Base-by-base conservation (phyloP, 2,888 invertebrate genomes). In the Caradrina clavipalpis region DNA sequence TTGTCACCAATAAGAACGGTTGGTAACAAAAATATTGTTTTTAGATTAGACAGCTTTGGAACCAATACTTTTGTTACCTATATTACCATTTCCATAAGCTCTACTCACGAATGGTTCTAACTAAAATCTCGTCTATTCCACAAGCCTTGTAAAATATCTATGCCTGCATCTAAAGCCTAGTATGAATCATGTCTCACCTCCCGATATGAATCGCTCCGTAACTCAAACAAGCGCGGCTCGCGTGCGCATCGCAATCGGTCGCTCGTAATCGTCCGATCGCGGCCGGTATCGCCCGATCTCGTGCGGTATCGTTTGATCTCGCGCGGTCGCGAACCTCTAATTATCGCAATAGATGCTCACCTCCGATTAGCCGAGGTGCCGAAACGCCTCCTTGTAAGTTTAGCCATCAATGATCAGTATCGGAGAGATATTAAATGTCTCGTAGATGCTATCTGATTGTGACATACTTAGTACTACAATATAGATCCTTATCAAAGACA, bases 181-280 rank as follows among this genome's bases (percentile, higher is more conserved):
- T 60, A 67, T 76, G 62, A 78, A 78, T 78, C 77, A 76, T 76
- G 72, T 76, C 69, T 64, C 63, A 21, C n/a, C 31, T 22, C 13
- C 35, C 35, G 81, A 76, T 78, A 78, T 10, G 49, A 47, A 78
- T 78, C 81, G 26, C 59, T 60, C 35, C 63, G 76, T 77, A 77
- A 80, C 60, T 77, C 78, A 77, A 77, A 81, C 62, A 77, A 65
- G 73, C 72, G 45, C 56, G 50, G n/a, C 17, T 78, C 59, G 78
- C 78, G 78, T 78, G 81, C 65, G 60, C 77, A 77, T 81, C 63
- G 73, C 66, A 80, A 76, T 80, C 78, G 81, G 81, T 75, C 84
- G 84, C 72, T 53, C 55, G 67, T 58, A 58, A 82, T 82, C 83
- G 63, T 45, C 22, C 65, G 49, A 73, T 81, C 73, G 35, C 56